phyloP scores from a whole-genome alignment of 2,888 invertebrate species.

The Eledona agricola region DNA sequence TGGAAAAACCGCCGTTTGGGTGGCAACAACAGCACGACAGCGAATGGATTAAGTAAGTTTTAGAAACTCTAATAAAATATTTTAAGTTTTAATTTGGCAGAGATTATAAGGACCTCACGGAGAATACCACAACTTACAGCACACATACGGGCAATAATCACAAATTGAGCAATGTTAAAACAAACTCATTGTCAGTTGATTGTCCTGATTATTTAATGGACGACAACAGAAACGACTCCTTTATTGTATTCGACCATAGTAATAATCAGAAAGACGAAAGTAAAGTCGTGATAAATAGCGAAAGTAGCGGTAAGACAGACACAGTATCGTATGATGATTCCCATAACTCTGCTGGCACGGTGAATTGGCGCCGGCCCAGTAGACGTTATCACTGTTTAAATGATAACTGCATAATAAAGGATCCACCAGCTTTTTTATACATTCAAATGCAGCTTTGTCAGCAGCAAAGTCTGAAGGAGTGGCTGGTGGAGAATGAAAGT shows the following conservation, averaged over 20 bases:
- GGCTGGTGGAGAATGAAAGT: slow-evolving; percentile 74
- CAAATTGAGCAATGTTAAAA: no score
- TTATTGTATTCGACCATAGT: slow-evolving; percentile 34
- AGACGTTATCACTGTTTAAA: slow-evolving; percentile 56
- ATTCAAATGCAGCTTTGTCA: slow-evolving; percentile 98
- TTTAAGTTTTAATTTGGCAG: slow-evolving; percentile 13
- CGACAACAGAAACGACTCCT: slow-evolving; percentile 35
- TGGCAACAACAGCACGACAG: slow-evolving; percentile 87
- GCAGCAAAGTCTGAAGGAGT: slow-evolving; percentile 88
- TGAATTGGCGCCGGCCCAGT: slow-evolving; percentile 52
- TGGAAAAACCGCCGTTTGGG: slow-evolving; percentile 87
- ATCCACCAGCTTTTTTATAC: slow-evolving; percentile 76
- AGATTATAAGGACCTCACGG: no score
- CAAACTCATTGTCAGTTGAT: slow-evolving; percentile 1
- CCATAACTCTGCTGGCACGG: slow-evolving; percentile 4
- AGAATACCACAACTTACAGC: slow-evolving; percentile 18
- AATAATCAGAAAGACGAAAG: not conserved
- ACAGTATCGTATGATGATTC: slow-evolving; percentile 17
- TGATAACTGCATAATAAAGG: slow-evolving; percentile 35
- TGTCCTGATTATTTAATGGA: not conserved
- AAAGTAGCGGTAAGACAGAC: slow-evolving; percentile 10
- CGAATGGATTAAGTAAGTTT: slow-evolving; percentile 61
- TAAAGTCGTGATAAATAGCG: no score
- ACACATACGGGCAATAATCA: no score
- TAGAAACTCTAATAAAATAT: slow-evolving; percentile 3